Evolutionary conservation across 53 echinoderm and acorn worm species (phyloP).

Genomic region (Hippasteria phrygiana): DNA sequence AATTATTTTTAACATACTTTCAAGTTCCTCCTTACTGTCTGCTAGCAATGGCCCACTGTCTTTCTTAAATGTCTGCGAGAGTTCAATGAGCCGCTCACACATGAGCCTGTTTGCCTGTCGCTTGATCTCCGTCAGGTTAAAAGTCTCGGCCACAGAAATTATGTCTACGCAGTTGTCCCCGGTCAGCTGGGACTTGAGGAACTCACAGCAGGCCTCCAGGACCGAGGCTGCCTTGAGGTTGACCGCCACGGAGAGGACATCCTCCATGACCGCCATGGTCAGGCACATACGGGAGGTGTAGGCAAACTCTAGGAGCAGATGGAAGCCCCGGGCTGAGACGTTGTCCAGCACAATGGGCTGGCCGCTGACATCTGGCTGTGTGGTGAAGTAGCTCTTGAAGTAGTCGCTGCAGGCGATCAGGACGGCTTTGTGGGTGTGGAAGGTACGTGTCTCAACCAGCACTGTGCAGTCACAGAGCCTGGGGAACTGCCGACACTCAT

Average conservation of each 20-base stretch:
- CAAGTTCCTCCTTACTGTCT: constrained; percentile 66
- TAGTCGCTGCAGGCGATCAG: constrained; percentile 87
- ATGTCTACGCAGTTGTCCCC: constrained; percentile 92
- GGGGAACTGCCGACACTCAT: constrained; percentile 81
- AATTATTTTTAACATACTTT: constrained; percentile 38
- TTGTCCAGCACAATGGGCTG: constrained; percentile 69
- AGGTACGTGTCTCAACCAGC: constrained; percentile 73
- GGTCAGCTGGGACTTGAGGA: constrained; percentile 81
- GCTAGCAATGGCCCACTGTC: constrained; percentile 40
- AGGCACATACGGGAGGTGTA: constrained; percentile 83
- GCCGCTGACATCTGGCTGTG: constrained; percentile 26
- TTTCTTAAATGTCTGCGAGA: constrained; percentile 83
- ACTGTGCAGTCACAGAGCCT: constrained; percentile 83
- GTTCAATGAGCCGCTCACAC: constrained; percentile 86
- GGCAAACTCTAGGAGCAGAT: constrained; percentile 86
- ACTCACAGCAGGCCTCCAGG: constrained; percentile 87
- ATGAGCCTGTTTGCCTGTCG: constrained; percentile 83
- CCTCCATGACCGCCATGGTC: constrained; percentile 78
- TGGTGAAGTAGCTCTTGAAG: constrained; percentile 75
- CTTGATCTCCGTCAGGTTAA: constrained; percentile 81
- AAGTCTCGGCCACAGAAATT: constrained; percentile 85
- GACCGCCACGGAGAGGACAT: constrained; percentile 73
- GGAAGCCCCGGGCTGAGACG: constrained; percentile 73
- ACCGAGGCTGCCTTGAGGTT: constrained; percentile 75
- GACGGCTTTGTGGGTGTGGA: constrained; percentile 82